These are phyloP conservation scores for Polyergus mexicanus DNA, from an alignment of 1,140 invertebrate genomes.

Conservation along the genomic window DNA sequence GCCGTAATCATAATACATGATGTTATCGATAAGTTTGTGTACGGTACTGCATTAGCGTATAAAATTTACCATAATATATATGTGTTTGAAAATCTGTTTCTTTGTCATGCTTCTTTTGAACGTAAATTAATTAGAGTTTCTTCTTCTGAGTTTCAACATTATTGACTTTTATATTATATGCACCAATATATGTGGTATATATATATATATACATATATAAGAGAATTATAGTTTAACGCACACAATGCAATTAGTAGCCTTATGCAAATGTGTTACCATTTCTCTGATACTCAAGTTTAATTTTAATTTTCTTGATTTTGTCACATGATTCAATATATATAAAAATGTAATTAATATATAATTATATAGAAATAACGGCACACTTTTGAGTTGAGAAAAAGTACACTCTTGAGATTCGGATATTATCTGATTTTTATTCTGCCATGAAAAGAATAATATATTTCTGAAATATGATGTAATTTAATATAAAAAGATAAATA, in stretches of 20 bases:
- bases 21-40: constrained; percentile 16
- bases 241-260: constrained; percentile 3
- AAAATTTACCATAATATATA: constrained; percentile 23
- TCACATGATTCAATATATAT: not conserved
- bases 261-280: not conserved
- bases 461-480: constrained; percentile 3
- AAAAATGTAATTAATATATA: not conserved
- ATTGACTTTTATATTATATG: not conserved
- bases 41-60: not conserved
- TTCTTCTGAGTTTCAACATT: not conserved
- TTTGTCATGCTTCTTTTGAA: not conserved
- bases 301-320: not conserved
- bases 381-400: not conserved
- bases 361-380: not conserved
- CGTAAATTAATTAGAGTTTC: not conserved
- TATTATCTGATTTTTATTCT: not conserved
- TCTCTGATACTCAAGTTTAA: not conserved
- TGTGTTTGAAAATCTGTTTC: not conserved
- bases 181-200: too few relatives aligned
- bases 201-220: not conserved
- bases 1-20: not conserved
- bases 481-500: not conserved
- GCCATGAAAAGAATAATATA: not conserved
- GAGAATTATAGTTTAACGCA: not conserved
- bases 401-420: not conserved